Base-by-base conservation (phyloP, 2,113 vertebrate genomes). In the Carassius carassius region DNA sequence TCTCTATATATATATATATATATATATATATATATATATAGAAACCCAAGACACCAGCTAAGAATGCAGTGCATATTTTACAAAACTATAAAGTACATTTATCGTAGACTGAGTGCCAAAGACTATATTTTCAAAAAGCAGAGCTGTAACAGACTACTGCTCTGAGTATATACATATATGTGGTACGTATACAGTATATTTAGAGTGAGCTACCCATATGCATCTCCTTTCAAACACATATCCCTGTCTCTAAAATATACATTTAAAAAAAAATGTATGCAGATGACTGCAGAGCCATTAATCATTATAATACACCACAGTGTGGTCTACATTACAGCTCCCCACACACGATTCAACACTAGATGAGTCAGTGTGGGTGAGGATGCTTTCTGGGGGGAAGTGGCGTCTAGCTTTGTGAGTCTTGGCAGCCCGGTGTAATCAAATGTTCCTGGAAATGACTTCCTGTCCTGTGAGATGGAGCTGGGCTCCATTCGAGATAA, bases 381-480 rank as follows among this genome's bases (percentile, higher is more conserved):
- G 78, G 82, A 84, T 72, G 87, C 87, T 84, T 83, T 81, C 85
- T 83, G 80, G 29, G 29, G 82, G 84, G 76, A 82, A 83, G 87
- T 82, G 87, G 85, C 72, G 58, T 86, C 84, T 88, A 84, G 63
- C 83, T 78, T 82, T 86, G 84, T 88, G 84, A 82, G 84, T 87
- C 87, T 87, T 85, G 86, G 84, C 89, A 90, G 84, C 65, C 69
- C 25, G 60, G 72, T 81, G 77, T 86, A 87, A 89, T 88, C 89
- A 90, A 87, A 87, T 86, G 86, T 89, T 90, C 80, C 89, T 84
- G 89, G 89, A 89, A 90, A 87, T 78, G 83, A 78, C 83, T 89
- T 89, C 86, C 85, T 85, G 86, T 84, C 79, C 63, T 37, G 63
- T 11, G 84, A 83, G 62, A 83, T 63, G 82, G 79, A 90, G 84